A percentile compares a stretch with the other conserved stretches of the same genome.
These are phyloP conservation scores for Falcunculus frontatus DNA, from an alignment of 2,113 vertebrate species.

Conservation along the genomic window DNA sequence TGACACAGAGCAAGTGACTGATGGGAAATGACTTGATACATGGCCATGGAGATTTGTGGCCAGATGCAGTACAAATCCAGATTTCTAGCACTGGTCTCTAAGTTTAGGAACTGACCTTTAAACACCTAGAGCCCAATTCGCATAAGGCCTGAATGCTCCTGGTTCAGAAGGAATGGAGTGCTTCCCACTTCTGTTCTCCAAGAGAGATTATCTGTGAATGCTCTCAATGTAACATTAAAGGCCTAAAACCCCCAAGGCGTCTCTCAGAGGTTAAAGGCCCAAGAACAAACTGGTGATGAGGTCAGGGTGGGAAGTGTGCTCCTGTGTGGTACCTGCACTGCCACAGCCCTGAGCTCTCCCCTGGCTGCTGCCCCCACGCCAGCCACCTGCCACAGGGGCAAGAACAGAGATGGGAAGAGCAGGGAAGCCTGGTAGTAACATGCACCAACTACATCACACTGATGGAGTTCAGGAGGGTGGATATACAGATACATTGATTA, in stretches of 20 bases:
- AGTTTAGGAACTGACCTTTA: neutral
- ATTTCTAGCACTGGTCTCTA: neutral
- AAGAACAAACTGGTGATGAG: neutral
- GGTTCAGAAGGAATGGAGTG: neutral
- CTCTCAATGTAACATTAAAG: neutral
- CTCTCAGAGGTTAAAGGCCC: neutral
- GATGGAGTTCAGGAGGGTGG: neutral
- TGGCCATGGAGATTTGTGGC: neutral
- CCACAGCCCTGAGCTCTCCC: neutral
- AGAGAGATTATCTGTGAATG: fast-evolving
- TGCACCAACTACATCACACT: neutral
- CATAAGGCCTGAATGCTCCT: neutral
- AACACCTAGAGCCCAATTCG: neutral
- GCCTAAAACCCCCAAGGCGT: neutral
- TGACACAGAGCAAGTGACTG: neutral
- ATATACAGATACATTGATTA: neutral
- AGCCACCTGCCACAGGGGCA: neutral
- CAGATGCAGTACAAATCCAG: neutral
- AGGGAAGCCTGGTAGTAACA: neutral
- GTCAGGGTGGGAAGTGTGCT: neutral
- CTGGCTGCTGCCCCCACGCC: neutral
- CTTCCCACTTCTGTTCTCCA: neutral
- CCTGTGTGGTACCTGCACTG: neutral
- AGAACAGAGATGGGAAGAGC: neutral
- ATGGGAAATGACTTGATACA: neutral